Base-by-base conservation (phyloP, 2,888 invertebrate species). In the Plebejus melissa region DNA sequence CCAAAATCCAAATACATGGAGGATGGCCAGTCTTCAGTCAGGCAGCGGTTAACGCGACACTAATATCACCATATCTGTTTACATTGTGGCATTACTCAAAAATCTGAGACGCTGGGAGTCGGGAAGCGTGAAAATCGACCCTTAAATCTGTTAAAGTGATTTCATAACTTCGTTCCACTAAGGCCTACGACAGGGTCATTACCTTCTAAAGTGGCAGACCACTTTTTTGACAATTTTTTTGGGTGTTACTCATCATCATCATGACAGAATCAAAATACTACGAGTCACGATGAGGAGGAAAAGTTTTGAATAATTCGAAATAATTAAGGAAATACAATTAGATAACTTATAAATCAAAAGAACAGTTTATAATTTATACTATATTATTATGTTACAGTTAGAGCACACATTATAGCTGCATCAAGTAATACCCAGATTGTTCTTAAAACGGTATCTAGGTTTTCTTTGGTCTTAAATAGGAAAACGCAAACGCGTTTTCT, bases 181-280 rank as follows among this genome's bases (percentile, higher is more conserved):
- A 70, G 36, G 54, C 22, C 54, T 69, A 75, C n/a, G 28, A 38
- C 69, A 71, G 41, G 13, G 71, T 60, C 76, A 60, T 28, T 28
- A 11, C 2, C 60, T 60, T 1, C 60, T 60, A 22, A 60, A 28
- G 60, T 60, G 28, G 28, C 28, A 60, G 60, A 28, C 28, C 28
- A 28, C 28, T 60, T 60, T 60, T 60, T 60, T 58, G 22, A 28
- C 28, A 28, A 0, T 60, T 60, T 22, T 60, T 28, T 60, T 9
- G 11, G 54, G 54, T 4, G 54, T 54, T 28, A 28, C 60, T 54
- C 22, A 22, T 58, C n/a, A 58, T 58, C 22, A 28, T 60, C 60
- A 60, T 60, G 28, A 60, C 28, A 28, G 60, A 60, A 28, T 11
- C 2, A 11, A 9, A 65, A 36, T 36, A 16, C 0, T 5, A 13